phyloP scores from a whole-genome alignment of 92 coral and sea anemone genomes.

The Porites divaricata region DNA sequence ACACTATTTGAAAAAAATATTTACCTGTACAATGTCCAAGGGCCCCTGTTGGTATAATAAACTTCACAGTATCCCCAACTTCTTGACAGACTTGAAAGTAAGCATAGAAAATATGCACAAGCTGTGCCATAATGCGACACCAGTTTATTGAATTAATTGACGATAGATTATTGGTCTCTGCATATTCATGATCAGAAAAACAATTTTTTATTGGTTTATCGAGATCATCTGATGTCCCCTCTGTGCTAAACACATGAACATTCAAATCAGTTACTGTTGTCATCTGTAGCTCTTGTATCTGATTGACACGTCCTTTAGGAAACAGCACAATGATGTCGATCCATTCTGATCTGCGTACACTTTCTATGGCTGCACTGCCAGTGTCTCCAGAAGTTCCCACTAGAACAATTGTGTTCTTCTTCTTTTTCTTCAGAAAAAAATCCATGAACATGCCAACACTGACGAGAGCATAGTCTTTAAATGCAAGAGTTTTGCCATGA shows the following conservation, averaged over 20 bases:
- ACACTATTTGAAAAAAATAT: background rate
- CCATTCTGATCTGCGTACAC: constrained; percentile 60
- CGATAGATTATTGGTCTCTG: constrained; percentile 65
- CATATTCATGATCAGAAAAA: constrained; percentile 60
- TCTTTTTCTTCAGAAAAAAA: constrained; percentile 75
- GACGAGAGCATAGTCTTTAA: constrained; percentile 84
- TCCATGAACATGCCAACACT: constrained; percentile 78
- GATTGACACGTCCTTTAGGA: constrained; percentile 83
- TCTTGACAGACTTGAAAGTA: constrained; percentile 76
- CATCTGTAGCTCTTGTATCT: constrained; percentile 91
- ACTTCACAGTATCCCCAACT: constrained; percentile 67
- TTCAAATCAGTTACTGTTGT: constrained; percentile 79
- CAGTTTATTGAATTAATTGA: constrained; percentile 84
- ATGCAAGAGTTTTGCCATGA: constrained; percentile 96
- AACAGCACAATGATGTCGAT: constrained; percentile 79
- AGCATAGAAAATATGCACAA: constrained; percentile 81
- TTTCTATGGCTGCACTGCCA: constrained; percentile 95
- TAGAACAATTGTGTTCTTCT: constrained; percentile 62
- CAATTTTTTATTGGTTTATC: constrained; percentile 72
- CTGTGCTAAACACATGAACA: constrained; percentile 78
- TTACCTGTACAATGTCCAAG: constrained; percentile 93
- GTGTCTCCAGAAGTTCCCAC: constrained; percentile 95
- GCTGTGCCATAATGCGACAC: constrained; percentile 86
- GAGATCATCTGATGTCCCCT: constrained; percentile 88
- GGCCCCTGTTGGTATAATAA: constrained; percentile 92